These are phyloP conservation scores for Drosophila falleni DNA, from an alignment of 2,888 invertebrate species.

Conservation along the genomic window DNA sequence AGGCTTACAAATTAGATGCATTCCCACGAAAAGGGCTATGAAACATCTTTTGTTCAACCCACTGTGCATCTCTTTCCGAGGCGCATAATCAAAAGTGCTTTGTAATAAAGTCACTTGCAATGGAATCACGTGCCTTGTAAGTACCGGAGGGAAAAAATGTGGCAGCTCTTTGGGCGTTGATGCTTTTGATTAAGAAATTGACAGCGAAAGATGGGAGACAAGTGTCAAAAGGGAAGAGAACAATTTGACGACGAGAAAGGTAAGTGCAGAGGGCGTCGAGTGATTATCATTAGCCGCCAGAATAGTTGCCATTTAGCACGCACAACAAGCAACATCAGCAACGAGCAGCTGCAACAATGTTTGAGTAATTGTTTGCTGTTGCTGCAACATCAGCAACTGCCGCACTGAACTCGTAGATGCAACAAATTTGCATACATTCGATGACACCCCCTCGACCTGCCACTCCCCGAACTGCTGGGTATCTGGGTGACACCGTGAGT, in stretches of 20 bases:
- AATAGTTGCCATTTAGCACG: conserved; percentile 74
- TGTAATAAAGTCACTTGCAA: conserved; percentile 37
- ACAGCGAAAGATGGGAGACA: conserved; percentile 22
- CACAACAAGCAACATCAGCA: conserved; percentile 56
- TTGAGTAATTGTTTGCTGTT: conserved; percentile 77
- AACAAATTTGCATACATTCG: conserved; percentile 70
- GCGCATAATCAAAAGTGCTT: conserved; percentile 12
- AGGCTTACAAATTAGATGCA: too few relatives aligned
- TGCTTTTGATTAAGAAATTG: conserved; percentile 57
- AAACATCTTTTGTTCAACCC: background rate
- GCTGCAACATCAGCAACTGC: conserved; percentile 33
- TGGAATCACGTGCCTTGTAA: conserved; percentile 35
- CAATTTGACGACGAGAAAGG: conserved; percentile 6
- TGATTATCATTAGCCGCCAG: conserved; percentile 78
- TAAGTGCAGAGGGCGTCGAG: conserved; percentile 51
- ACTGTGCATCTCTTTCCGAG: background rate
- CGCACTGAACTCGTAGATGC: conserved; percentile 41
- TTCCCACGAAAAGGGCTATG: background rate
- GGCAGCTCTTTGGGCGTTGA: conserved; percentile 17
- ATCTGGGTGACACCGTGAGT: conserved; percentile 16
- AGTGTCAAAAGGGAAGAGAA: background rate
- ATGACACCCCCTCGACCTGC: background rate
- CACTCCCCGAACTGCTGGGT: conserved; percentile 4
- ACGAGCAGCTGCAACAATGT: conserved; percentile 70
- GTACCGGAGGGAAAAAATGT: conserved; percentile 18